Percentiles rank a stretch among this genome's conserved stretches.
phyloP scores from a whole-genome alignment of 2,888 invertebrate genomes.

The Eupithecia insigniata region DNA sequence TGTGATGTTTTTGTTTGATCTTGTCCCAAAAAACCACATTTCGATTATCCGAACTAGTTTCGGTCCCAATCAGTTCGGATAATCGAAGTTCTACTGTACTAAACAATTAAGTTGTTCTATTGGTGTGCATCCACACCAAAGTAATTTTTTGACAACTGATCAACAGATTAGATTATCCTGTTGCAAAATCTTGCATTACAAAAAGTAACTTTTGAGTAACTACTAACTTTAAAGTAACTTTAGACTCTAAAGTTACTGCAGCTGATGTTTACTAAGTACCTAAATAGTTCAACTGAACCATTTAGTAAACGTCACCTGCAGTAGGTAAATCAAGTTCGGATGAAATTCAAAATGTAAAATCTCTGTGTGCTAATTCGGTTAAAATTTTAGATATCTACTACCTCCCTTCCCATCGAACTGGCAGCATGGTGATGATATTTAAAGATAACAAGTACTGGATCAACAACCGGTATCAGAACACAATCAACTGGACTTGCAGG shows the following conservation, averaged over 20 bases:
- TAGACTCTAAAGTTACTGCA: no score
- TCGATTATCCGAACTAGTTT: no score
- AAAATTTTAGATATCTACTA: conserved; percentile 75
- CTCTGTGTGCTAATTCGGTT: conserved; percentile 36
- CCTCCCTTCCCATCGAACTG: conserved; percentile 78
- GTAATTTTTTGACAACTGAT: neutral
- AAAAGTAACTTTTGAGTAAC: neutral
- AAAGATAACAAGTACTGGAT: conserved; percentile 82
- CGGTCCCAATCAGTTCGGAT: no score
- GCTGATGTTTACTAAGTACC: no score
- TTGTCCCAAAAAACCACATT: no score
- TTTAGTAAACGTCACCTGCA: no score
- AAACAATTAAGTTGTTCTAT: neutral
- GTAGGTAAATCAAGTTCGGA: neutral
- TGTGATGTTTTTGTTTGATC: no score
- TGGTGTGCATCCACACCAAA: neutral
- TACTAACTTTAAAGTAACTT: no score
- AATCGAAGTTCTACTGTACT: no score
- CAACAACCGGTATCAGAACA: conserved; percentile 79
- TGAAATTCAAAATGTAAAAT: neutral
- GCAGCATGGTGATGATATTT: conserved; percentile 80
- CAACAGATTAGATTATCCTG: neutral
- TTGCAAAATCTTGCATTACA: neutral
- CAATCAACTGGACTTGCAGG: conserved; percentile 80
- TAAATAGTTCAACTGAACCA: no score